A percentile compares a stretch with the other conserved stretches of the same genome.
Evolutionary conservation across 2,888 invertebrate genomes (phyloP).

Genomic region (Dynastes grantii): DNA sequence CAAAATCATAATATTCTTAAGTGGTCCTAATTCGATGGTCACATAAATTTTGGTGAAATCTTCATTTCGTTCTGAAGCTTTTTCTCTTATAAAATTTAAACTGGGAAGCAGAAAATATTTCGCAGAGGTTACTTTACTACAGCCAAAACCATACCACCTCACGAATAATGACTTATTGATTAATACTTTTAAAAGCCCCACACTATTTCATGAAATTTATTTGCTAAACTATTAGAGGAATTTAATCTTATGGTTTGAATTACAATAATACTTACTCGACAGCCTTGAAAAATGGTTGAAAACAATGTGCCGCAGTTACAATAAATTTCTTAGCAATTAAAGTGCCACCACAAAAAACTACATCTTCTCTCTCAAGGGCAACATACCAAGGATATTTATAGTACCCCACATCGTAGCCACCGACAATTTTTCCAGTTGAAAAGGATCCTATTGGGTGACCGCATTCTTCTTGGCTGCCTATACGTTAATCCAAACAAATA

Average conservation of each 20-base stretch:
- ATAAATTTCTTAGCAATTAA: constrained; percentile 64
- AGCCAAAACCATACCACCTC: too few relatives aligned
- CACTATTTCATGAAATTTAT: too few relatives aligned
- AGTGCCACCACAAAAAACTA: constrained; percentile 65
- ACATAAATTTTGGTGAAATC: too few relatives aligned
- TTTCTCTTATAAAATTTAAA: too few relatives aligned
- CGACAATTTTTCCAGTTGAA: constrained; percentile 62
- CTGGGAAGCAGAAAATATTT: too few relatives aligned
- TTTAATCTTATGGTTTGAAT: background rate
- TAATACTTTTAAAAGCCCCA: too few relatives aligned
- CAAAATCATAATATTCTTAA: too few relatives aligned
- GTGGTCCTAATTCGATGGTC: too few relatives aligned
- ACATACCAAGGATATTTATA: constrained; percentile 69
- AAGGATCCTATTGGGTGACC: constrained; percentile 22
- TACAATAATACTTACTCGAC: constrained; percentile 52
- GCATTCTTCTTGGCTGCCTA: constrained; percentile 19
- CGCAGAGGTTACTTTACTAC: too few relatives aligned
- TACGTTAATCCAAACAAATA: background rate
- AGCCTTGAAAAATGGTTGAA: constrained; percentile 58
- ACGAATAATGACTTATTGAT: too few relatives aligned
- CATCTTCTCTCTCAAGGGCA: constrained; percentile 60
- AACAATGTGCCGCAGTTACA: constrained; percentile 69
- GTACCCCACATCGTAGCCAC: constrained; percentile 67
- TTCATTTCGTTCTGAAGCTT: too few relatives aligned
- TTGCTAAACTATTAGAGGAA: too few relatives aligned